Conservation (phyloP, 2,888 invertebrate species). For the Amaurobius ferox region DNA sequence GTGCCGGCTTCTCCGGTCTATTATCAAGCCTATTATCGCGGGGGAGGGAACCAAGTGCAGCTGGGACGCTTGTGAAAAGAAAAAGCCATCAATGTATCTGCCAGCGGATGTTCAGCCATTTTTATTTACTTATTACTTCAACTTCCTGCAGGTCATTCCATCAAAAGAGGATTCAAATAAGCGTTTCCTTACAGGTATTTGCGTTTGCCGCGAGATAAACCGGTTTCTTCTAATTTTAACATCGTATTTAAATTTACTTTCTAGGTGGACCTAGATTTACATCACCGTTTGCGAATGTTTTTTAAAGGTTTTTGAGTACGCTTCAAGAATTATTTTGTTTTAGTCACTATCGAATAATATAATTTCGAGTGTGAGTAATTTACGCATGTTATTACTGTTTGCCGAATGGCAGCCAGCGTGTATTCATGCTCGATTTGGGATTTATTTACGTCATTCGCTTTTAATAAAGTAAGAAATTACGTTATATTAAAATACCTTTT, state of each 20-base stretch:
- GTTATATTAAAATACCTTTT: no score
- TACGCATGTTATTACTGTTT: no score
- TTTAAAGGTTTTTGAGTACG: no score
- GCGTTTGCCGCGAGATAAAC: not conserved
- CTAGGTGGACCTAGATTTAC: no score
- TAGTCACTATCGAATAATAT: no score
- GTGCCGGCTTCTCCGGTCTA: slow-evolving; percentile 15
- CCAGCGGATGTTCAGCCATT: slow-evolving; percentile 10
- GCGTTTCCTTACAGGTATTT: not conserved
- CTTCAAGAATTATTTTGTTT: no score
- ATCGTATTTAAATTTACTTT: not conserved
- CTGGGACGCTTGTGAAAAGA: slow-evolving; percentile 27
- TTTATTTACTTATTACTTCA: not conserved
- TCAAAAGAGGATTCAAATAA: slow-evolving; percentile 6
- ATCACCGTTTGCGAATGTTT: no score
- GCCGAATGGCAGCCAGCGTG: no score
- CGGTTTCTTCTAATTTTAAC: not conserved
- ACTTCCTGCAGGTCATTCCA: slow-evolving; percentile 2
- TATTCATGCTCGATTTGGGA: no score
- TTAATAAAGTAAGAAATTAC: no score
- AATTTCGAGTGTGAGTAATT: no score
- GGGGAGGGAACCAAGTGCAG: slow-evolving; percentile 26
- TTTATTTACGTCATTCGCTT: no score
- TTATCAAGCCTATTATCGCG: slow-evolving; percentile 15
- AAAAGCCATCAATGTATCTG: not conserved